Base-by-base conservation (phyloP, 2,888 invertebrate genomes). In the Uropetala carovei region DNA sequence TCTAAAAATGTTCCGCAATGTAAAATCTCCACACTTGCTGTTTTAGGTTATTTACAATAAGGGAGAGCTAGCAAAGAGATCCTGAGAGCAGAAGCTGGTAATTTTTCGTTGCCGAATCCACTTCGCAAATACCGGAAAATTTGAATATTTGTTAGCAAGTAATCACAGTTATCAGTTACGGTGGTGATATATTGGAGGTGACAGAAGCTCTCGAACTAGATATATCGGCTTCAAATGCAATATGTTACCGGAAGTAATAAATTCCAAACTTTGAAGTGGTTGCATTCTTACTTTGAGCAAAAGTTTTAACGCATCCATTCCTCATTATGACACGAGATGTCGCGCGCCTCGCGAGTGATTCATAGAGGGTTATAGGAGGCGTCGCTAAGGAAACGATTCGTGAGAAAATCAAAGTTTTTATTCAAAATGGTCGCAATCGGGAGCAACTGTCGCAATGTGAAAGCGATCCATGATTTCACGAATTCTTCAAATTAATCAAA, bases 281-380 rank as follows among this genome's bases (percentile, higher is more conserved):
- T 75, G 75, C 75, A 75, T 75, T 75, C 27, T 27, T 75, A 75
- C 75, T 75, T 27, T 22, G 22, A 27, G 13, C 75, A 27, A 75
- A 27, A 75, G 75, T 75, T 75, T 75, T 27, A 75, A 75, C 27
- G 22, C 27, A 22, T 27, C 75, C 75, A 75, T 75, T 27, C 27
- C 75, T 75, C 75, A 75, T 75, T 75, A 75, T 75, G 75, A 75
- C 75, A 75, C 75, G 75, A 13, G 75, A 75, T 75, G 75, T 75
- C 75, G 75, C 75, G 7, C 75, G 22, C 22, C n/a, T 75, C 75
- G 75, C 27, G 22, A 22, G 27, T 75, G 75, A 75, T 75, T 75
- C 22, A 27, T 75, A 4, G n/a, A 75, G 75, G 27, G 75, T 75
- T 75, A n/a, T 5, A 43, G 43, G 5, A 43, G 43, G 1, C 75